A percentile compares a stretch with the other conserved stretches of the same genome.
Evolutionary conservation across 2,113 vertebrate species (phyloP).

Genomic region (Hydropotes inermis): DNA sequence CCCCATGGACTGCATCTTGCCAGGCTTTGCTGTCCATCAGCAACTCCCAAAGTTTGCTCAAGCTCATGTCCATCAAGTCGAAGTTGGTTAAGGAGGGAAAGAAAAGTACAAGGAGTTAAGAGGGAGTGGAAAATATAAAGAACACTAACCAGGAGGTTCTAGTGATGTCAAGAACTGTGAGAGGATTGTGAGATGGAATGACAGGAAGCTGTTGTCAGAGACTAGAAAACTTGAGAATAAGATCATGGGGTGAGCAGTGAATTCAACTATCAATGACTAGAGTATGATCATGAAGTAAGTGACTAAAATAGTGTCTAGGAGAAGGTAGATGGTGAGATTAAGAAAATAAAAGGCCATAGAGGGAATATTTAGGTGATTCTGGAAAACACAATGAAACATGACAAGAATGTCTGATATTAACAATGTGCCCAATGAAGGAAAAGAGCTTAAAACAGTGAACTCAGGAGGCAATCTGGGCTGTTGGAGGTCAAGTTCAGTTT

Average conservation of each 20-base stretch:
- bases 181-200: neutral
- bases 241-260: neutral
- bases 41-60: neutral
- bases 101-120: neutral
- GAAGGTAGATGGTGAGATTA: neutral
- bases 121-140: neutral
- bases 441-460: neutral
- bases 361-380: neutral
- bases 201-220: neutral
- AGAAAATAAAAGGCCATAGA: neutral
- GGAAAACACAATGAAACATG: neutral
- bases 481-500: neutral
- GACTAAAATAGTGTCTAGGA: neutral
- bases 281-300: neutral
- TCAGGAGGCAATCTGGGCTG: neutral
- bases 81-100: neutral
- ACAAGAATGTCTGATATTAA: neutral
- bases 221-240: neutral
- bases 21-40: neutral
- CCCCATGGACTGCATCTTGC: neutral
- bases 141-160: neutral
- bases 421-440: neutral
- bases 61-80: neutral
- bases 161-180: neutral
- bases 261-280: neutral